Base-by-base conservation (phyloP, 2,113 vertebrate species). In the Microtus pennsylvanicus region DNA sequence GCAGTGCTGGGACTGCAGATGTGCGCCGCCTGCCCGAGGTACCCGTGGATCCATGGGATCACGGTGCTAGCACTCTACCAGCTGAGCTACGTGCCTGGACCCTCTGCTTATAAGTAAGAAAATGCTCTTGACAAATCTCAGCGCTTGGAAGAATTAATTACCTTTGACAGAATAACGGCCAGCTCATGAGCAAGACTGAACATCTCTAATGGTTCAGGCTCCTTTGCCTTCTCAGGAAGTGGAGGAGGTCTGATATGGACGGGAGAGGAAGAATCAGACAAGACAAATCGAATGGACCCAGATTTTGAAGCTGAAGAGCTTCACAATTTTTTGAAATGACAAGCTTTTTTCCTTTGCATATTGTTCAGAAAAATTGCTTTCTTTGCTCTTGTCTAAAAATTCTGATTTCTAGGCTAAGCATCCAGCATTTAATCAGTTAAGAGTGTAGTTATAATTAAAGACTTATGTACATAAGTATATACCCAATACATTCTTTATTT, bases 341-440 rank as follows among this genome's bases (percentile, higher is more conserved):
- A 67, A 72, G 17, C 38, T 17, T 72, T 38, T 93, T 69, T 61
- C 13, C 14, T 88, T 93, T 24, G 38, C 67, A 90, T 58, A 61
- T 21, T 70, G 47, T 95, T 91, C 30, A 87, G 61, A 22, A 42
- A 74, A 74, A 67, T 93, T 30, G 38, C 61, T 95, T 96, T 93
- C 47, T 94, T 74, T 94, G 90, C 16, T 82, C 52, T 97, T 70
- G 74, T 42, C 61, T 92, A 35, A 85, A 90, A 97, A 92, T 97
- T 21, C 80, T 92, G 24, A 94, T 28, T 93, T 96, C 74, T 4
- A 91, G 47, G 67, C 35, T 90, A 21, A 89, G 33, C 24, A 45
- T 86, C 38, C 78, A 93, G 28, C 55, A 91, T 91, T 80, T 93
- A 72, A 50, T 76, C 94, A 89, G 50, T 97, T 93, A 70, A 58